phyloP scores from a whole-genome alignment of 2,797 vertebrate species.

The Clarias laeviceps region DNA sequence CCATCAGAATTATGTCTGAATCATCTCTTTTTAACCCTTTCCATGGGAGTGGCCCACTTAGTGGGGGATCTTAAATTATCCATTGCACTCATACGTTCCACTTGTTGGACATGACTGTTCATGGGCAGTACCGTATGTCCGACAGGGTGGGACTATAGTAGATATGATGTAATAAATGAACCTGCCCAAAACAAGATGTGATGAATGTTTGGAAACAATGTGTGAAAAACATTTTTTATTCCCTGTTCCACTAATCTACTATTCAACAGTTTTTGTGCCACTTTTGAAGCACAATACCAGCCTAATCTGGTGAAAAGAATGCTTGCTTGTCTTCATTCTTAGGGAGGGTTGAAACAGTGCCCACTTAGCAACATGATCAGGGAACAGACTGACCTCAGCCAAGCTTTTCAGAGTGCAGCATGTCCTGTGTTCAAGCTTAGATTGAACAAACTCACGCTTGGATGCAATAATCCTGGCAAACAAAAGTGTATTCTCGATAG shows the following conservation, averaged over 20 bases:
- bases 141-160: too few relatives aligned
- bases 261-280: background rate
- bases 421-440: background rate
- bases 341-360: slow-evolving; percentile 20
- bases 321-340: slow-evolving; percentile 23
- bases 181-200: too few relatives aligned
- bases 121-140: too few relatives aligned
- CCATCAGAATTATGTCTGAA: background rate
- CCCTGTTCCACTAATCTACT: too few relatives aligned
- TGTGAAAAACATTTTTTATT: too few relatives aligned
- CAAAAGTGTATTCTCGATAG: background rate
- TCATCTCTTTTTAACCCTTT: background rate
- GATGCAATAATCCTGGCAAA: slow-evolving; percentile 32
- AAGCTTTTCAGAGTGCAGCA: slow-evolving; percentile 12
- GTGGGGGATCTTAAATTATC: too few relatives aligned
- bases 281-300: background rate
- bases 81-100: too few relatives aligned
- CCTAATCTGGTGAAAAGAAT: slow-evolving; percentile 1
- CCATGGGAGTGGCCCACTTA: too few relatives aligned
- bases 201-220: too few relatives aligned
- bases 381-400: slow-evolving; percentile 13
- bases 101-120: too few relatives aligned
- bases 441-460: slow-evolving; percentile 17
- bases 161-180: too few relatives aligned
- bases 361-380: slow-evolving; percentile 41